Evolutionary conservation across 1,140 invertebrate species (phyloP), one percentile per base, ranked within the genome.

Genomic region (Arion vulgaris): DNA sequence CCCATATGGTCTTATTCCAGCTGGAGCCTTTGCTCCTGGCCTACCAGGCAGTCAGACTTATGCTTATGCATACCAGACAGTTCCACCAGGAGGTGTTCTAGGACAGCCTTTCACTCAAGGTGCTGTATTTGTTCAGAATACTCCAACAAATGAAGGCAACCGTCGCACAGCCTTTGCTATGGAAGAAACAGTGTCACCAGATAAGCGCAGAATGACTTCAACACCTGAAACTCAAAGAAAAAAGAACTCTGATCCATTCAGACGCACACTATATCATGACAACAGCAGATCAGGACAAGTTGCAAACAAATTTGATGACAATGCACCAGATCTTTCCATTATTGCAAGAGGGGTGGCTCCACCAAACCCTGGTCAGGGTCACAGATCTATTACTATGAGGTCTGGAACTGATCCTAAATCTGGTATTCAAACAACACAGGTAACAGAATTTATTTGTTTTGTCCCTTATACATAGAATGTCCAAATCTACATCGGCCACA

Each of bases 401-500:
- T 86, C 89, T 23, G 86, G 85, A 17, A 81, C 85, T 17, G 87
- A 89, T 80, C 85, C 88, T 26, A 41, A 82, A 17, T 86, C 82
- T 19, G 89, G 87, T 11, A 80, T 86, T 28, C 84, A 87, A 38
- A 85, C 85, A 2, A 87, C 84, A n/a, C 89, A 89, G 81, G 80
- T 81, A 72, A n/a, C n/a, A n/a, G n/a, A n/a, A n/a, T n/a, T n/a
- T n/a, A n/a, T n/a, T n/a, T n/a, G n/a, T n/a, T n/a, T n/a, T n/a
- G n/a, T n/a, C n/a, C n/a, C n/a, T n/a, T n/a, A n/a, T n/a, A n/a
- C n/a, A n/a, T n/a, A n/a, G n/a, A n/a, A n/a, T n/a, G n/a, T n/a
- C n/a, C n/a, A n/a, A n/a, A n/a, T n/a, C n/a, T n/a, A n/a, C n/a
- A n/a, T n/a, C n/a, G n/a, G n/a, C n/a, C n/a, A n/a, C n/a, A n/a